A percentile compares a stretch with the other conserved stretches of the same genome.
Conservation (phyloP, 2,888 invertebrate genomes). For the Caenorhabditis uteleia region DNA sequence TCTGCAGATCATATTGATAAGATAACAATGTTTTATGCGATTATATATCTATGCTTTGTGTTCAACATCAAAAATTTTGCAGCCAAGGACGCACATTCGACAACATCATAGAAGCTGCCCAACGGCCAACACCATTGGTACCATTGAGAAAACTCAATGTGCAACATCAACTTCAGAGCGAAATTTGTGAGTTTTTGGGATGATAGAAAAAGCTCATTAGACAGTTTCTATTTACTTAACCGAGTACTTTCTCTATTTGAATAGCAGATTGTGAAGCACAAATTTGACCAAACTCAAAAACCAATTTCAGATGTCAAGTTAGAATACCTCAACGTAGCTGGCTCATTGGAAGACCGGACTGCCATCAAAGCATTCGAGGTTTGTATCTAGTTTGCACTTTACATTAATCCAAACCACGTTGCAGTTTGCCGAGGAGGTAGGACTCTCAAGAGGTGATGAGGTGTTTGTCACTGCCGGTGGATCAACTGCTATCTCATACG, state of each 20-base stretch:
- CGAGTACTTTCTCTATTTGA: too few relatives aligned
- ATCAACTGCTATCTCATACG: constrained; percentile 85
- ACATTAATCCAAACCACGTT: not conserved
- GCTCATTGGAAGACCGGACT: constrained; percentile 92
- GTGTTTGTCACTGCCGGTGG: constrained; percentile 94
- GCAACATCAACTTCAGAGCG: constrained; percentile 29
- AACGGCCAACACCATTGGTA: constrained; percentile 34
- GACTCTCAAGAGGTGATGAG: constrained; percentile 83
- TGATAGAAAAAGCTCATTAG: not conserved
- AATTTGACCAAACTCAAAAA: constrained; percentile 3
- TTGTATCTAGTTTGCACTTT: not conserved
- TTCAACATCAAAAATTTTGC: not conserved
- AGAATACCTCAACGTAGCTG: constrained; percentile 94
- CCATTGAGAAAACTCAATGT: constrained; percentile 38
- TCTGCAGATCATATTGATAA: too few relatives aligned
- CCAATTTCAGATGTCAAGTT: constrained; percentile 85
- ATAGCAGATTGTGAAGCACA: too few relatives aligned
- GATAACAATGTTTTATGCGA: constrained; percentile 9
- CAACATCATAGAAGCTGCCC: constrained; percentile 35
- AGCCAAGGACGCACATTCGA: constrained; percentile 14
- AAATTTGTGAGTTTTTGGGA: constrained; percentile 36
- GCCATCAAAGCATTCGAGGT: constrained; percentile 72
- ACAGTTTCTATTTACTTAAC: constrained; percentile 12
- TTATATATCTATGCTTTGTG: not conserved
- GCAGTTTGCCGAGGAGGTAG: constrained; percentile 80